Evolutionary conservation across 2,113 vertebrate species (phyloP).

Genomic region (Puffinus mauretanicus): DNA sequence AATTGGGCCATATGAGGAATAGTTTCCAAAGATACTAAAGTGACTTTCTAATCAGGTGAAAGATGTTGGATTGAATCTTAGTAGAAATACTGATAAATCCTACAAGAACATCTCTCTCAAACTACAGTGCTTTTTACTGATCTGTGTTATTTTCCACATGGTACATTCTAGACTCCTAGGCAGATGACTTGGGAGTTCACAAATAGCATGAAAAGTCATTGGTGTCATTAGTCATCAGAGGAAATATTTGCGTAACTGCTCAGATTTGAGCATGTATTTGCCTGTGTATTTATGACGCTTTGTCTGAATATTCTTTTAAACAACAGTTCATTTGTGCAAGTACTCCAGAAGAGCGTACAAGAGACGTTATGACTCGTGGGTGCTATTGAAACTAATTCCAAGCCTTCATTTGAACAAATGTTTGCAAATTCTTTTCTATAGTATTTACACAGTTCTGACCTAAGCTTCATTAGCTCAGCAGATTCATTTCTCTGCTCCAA

Average conservation of each 20-base stretch:
- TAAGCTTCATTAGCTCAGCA: slow-evolving; percentile 38
- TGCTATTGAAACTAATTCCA: background rate
- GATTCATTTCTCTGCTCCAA: slow-evolving; percentile 8
- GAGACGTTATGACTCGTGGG: background rate
- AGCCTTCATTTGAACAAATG: slow-evolving; percentile 23
- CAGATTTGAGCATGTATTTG: slow-evolving; percentile 1
- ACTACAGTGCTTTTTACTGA: background rate
- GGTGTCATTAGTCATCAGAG: slow-evolving; percentile 11
- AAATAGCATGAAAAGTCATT: background rate
- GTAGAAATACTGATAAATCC: background rate
- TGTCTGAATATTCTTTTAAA: background rate
- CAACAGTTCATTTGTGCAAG: background rate
- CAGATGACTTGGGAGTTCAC: background rate
- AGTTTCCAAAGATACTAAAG: background rate
- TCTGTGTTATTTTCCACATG: background rate
- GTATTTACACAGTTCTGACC: background rate
- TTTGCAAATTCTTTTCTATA: slow-evolving; percentile 25
- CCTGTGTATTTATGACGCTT: background rate
- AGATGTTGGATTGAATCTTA: background rate
- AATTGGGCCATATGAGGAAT: background rate
- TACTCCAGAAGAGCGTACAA: background rate
- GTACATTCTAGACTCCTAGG: background rate
- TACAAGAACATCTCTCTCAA: background rate
- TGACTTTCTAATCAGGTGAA: background rate
- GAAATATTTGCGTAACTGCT: slow-evolving; percentile 26